A percentile compares a stretch with the other conserved stretches of the same genome.
phyloP scores from a whole-genome alignment of 1,140 invertebrate species.

The Maniola jurtina region DNA sequence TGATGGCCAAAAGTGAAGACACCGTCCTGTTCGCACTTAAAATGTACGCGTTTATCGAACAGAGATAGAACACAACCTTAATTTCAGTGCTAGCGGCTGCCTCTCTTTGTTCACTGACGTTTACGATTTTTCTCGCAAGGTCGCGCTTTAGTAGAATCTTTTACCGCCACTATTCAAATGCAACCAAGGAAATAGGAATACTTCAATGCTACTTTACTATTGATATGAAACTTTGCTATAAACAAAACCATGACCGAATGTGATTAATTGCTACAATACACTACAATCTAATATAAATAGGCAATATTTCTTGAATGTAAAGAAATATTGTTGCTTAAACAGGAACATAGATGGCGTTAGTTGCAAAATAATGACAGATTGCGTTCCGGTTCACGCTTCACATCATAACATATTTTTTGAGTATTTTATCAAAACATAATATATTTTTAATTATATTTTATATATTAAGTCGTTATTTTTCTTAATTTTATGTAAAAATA shows the following conservation, averaged over 20 bases:
- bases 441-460: too few species aligned
- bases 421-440: too few species aligned
- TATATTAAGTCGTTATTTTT: too few species aligned
- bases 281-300: neutral
- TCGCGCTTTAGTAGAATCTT: slow-evolving; percentile 40
- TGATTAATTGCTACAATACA: too few species aligned
- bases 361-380: neutral
- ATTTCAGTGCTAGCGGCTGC: slow-evolving; percentile 71
- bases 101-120: slow-evolving; percentile 73
- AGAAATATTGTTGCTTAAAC: neutral
- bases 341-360: slow-evolving; percentile 1
- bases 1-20: slow-evolving; percentile 67
- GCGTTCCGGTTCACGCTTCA: neutral
- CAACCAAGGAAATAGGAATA: neutral
- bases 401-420: too few species aligned
- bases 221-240: too few species aligned
- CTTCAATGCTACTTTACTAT: too few species aligned
- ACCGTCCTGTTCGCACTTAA: slow-evolving; percentile 57
- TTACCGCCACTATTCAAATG: slow-evolving; percentile 39
- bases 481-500: too few species aligned
- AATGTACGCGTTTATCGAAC: slow-evolving; percentile 40
- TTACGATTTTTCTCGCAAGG: slow-evolving; percentile 54
- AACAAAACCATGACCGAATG: too few species aligned
- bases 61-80: slow-evolving; percentile 76
- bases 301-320: neutral